phyloP scores from a whole-genome alignment of 37 sponge, comb jelly and placozoan genomes.

The Hexactinellida sp. region DNA sequence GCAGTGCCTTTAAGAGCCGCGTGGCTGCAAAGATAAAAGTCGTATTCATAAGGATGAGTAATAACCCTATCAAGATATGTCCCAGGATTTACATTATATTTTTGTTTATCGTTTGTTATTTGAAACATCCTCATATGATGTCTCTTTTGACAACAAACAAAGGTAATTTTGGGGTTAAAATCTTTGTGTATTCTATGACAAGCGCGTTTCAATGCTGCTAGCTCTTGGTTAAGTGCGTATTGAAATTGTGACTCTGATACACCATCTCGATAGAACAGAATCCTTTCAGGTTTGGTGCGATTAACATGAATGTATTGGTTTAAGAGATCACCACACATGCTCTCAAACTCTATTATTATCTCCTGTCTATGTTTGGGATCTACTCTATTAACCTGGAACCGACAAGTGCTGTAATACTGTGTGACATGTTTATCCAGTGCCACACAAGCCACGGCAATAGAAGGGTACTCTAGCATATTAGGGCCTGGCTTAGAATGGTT shows the following conservation, averaged over 20 bases:
- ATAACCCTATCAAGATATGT: not conserved
- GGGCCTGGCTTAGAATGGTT: conserved; percentile 46
- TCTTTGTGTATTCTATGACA: conserved; percentile 42
- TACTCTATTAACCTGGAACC: not conserved
- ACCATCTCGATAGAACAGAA: conserved; percentile 76
- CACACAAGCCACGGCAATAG: conserved; percentile 36
- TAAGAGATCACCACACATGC: conserved; percentile 25
- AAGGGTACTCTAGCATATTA: conserved; percentile 27
- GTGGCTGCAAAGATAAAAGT: not conserved
- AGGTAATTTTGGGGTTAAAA: conserved; percentile 68
- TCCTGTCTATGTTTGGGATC: not conserved
- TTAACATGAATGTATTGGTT: conserved; percentile 26
- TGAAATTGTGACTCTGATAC: conserved; percentile 72
- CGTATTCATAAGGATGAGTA: not conserved
- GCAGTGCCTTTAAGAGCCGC: not conserved
- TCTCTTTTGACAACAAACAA: conserved; percentile 69
- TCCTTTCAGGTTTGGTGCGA: conserved; percentile 35
- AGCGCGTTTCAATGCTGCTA: conserved; percentile 47
- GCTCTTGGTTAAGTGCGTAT: conserved; percentile 27
- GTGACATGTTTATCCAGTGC: not conserved
- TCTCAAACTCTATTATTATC: not conserved
- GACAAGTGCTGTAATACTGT: conserved; percentile 9
- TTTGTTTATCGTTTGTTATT: not conserved
- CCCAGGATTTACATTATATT: not conserved
- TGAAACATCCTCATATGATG: conserved; percentile 75